Conservation (phyloP, 2,888 invertebrate species). For the Mesodorylaimus sp. region DNA sequence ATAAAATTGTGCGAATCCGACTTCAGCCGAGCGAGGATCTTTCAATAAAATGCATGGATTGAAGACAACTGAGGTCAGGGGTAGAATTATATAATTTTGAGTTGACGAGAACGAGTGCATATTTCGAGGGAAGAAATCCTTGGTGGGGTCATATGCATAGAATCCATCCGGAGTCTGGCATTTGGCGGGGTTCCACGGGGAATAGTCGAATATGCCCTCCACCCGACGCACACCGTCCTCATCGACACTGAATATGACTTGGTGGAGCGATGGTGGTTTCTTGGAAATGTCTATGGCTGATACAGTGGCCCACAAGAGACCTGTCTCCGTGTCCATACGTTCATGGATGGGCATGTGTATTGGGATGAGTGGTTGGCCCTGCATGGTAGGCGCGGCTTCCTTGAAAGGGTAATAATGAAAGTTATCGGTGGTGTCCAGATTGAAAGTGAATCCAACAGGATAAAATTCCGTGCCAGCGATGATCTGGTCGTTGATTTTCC, state of each 20-base stretch:
- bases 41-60: slow-evolving; percentile 3
- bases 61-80: slow-evolving; percentile 20
- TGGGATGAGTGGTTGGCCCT: slow-evolving; percentile 17
- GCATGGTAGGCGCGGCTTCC: slow-evolving; percentile 18
- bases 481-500: slow-evolving; percentile 21
- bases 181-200: slow-evolving; percentile 23
- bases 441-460: neutral
- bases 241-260: slow-evolving; percentile 27
- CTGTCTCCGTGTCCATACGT: slow-evolving; percentile 8
- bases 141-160: slow-evolving; percentile 17
- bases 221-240: slow-evolving; percentile 21
- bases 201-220: slow-evolving; percentile 26
- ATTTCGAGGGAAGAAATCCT: slow-evolving; percentile 13
- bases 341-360: slow-evolving; percentile 29
- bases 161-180: slow-evolving; percentile 25
- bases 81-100: slow-evolving; percentile 25
- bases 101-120: slow-evolving; percentile 28
- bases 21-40: too few relatives aligned
- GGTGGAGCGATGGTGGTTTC: slow-evolving; percentile 22
- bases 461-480: slow-evolving; percentile 22
- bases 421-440: slow-evolving; percentile 22
- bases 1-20: too few relatives aligned
- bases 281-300: slow-evolving; percentile 25
- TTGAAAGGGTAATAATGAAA: slow-evolving; percentile 26
- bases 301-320: slow-evolving; percentile 24